Evolutionary conservation across 2,888 invertebrate species (phyloP).

Genomic region (Drosophila helvetica): DNA sequence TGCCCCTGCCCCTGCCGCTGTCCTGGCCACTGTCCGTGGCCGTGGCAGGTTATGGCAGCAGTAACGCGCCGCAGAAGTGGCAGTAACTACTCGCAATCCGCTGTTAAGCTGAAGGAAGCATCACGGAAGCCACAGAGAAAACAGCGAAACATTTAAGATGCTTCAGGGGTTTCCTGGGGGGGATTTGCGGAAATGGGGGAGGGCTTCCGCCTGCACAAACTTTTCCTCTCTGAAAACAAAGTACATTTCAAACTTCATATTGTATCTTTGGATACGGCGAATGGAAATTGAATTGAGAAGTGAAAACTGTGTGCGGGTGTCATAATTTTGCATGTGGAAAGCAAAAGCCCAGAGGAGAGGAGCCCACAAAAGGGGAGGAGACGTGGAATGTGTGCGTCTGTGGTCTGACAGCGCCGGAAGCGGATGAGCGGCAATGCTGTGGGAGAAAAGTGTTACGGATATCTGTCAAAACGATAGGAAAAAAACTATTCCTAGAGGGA

Average conservation of each 20-base stretch:
- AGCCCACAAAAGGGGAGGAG: neutral
- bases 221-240: neutral
- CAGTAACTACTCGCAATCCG: neutral
- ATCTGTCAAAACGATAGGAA: constrained; percentile 24
- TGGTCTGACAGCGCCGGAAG: neutral
- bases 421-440: neutral
- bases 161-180: neutral
- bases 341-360: too few relatives aligned
- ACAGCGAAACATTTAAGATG: neutral
- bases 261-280: neutral
- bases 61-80: neutral
- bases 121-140: neutral
- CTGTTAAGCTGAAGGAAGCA: neutral
- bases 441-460: constrained; percentile 46
- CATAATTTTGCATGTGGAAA: neutral
- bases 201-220: neutral
- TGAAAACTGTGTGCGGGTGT: neutral
- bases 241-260: neutral
- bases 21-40: neutral
- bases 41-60: neutral
- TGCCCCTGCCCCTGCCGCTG: too few relatives aligned
- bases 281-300: neutral
- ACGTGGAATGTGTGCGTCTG: neutral
- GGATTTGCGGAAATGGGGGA: neutral
- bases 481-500: too few relatives aligned